Evolutionary conservation across 2,888 invertebrate species (phyloP), one percentile per base, ranked within the genome.

Genomic region (Girardia tigrina): DNA sequence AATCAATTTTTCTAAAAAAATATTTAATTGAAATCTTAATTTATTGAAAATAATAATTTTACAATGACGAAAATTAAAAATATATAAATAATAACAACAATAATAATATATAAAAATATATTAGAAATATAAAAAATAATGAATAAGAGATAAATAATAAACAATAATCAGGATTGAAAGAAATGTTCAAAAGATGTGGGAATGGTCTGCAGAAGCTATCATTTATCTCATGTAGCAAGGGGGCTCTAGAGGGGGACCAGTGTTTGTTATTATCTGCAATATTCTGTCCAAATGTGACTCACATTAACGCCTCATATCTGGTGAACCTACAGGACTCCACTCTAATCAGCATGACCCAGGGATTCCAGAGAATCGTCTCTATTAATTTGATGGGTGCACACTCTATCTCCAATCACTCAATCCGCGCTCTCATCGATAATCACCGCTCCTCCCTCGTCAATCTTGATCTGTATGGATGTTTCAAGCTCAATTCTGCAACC

Each of bases 381-480:
- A 23, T 74, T 1, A 29, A 74, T 20, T 73, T 74, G 0, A 74
- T 42, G 23, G 74, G 74, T 23, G 74, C 74, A 2, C 74, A 74
- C 23, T 27, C 29, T 26, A 70, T 74, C n/a, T 56, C 4, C n/a
- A 56, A 56, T 56, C 20, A 56, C n/a, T 56, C 56, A 23, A 56
- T 36, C 16, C 8, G 16, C 8, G 8, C 36, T 12, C 36, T 36
- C 16, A 36, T 71, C 20, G 20, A 27, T n/a, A 28, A 28, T 2
- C 71, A 71, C 8, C 28, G 71, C 2, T n/a, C n/a, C 71, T 28
- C 28, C 2, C 71, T 71, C 26, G 26, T 26, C 69, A 27, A 26
- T 14, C 74, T 74, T 4, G 74, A 74, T 27, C 74, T 74, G 14
- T 74, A 74, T 73, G 74, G 74, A 20, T 74, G 74, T 72, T 74